Base-by-base conservation (phyloP, 2,888 invertebrate species). In the Amblyteles armatorius region DNA sequence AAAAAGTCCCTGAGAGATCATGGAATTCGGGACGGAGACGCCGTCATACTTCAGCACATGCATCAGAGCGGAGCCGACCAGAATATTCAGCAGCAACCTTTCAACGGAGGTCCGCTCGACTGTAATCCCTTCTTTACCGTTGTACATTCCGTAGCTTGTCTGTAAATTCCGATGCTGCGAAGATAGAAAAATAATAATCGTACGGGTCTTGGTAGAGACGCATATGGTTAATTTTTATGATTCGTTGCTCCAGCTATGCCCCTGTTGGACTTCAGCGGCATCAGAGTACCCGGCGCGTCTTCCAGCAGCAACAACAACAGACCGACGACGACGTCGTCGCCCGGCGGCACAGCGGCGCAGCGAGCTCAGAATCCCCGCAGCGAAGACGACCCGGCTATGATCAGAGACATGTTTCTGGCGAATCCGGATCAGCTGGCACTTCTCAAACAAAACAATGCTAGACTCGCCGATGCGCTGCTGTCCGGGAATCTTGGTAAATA, bases 371-470 rank as follows among this genome's bases (percentile, higher is more conserved):
- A 90, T 88, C 90, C 94, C 16, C 94, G 95, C 22, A 94, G 94
- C 63, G 97, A 97, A 91, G 97, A 98, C 92, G 97, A 98, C 94
- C 98, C 98, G 7, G 96, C 96, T 22, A 95, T 96, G 90, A 97
- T 98, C 79, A 95, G 97, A 87, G 97, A 98, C 91, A 97, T 98
- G 97, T 97, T 98, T 90, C 94, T 98, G 63, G 96, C 97, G 40
- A 98, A 98, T 94, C 99, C 99, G 0, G 98, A 98, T 92, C 98
- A 99, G 92, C 94, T 99, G 80, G 97, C 99, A 0, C 93, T 99
- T 82, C 94, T 99, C 7, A 98, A 98, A 92, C 98, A 99, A 93
- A 98, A 99, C 91, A 99, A 99, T 95, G 98, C 99, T 6, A 95
- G 97, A 88, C 94, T 99, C 82, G 99, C 99, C 11, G 99, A 99